Conservation (phyloP, 2,797 vertebrate species). For the Siniperca scherzeri region DNA sequence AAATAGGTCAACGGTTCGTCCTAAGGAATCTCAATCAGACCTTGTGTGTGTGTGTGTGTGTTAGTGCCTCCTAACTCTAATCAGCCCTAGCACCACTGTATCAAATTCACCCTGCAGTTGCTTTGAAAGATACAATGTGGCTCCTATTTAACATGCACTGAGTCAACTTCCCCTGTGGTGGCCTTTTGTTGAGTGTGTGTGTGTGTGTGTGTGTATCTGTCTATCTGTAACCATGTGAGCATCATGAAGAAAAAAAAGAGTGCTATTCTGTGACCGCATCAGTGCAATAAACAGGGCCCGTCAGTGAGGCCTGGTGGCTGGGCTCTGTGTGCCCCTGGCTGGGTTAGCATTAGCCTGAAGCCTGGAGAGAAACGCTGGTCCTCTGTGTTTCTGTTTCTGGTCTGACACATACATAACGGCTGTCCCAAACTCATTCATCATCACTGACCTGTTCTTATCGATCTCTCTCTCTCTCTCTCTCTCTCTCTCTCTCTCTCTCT, state of each 20-base stretch:
- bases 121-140: slow-evolving; percentile 72
- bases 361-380: slow-evolving; percentile 15
- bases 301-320: slow-evolving; percentile 48
- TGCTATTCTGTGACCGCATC: slow-evolving; percentile 57
- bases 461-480: neutral
- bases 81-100: slow-evolving; percentile 61
- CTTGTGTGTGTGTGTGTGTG: slow-evolving; percentile 8
- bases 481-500: neutral
- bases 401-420: slow-evolving; percentile 17
- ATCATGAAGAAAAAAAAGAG: slow-evolving; percentile 45
- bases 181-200: slow-evolving; percentile 72
- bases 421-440: slow-evolving; percentile 69
- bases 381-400: slow-evolving; percentile 25
- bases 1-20: slow-evolving; percentile 61
- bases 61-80: slow-evolving; percentile 21
- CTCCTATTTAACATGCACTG: slow-evolving; percentile 84
- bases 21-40: slow-evolving; percentile 61
- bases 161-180: slow-evolving; percentile 76
- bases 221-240: slow-evolving; percentile 71
- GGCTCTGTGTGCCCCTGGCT: slow-evolving; percentile 42
- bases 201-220: slow-evolving; percentile 49
- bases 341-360: slow-evolving; percentile 44
- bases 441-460: slow-evolving; percentile 51
- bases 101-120: slow-evolving; percentile 68
- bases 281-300: slow-evolving; percentile 66